Conservation (phyloP, 2,797 vertebrate genomes). For the Pseudomugil tenellus region DNA sequence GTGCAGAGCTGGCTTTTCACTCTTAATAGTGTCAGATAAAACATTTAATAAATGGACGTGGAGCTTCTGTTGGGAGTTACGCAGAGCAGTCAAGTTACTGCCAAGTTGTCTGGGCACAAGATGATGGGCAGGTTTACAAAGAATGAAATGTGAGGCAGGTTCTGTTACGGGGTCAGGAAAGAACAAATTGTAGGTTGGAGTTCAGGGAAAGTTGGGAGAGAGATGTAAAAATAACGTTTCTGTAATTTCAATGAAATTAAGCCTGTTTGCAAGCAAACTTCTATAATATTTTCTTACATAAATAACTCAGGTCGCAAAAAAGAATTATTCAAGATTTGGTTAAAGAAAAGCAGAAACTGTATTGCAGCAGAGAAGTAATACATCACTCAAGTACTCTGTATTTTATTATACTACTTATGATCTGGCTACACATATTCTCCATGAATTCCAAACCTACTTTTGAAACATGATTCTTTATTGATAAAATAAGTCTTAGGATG, state of each 20-base stretch:
- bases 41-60: constrained; percentile 25
- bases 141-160: constrained; percentile 69
- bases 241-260: too few species aligned
- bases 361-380: background rate
- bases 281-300: constrained; percentile 35
- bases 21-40: constrained; percentile 34
- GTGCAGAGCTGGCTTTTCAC: constrained; percentile 16
- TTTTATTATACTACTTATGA: constrained; percentile 19
- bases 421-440: constrained; percentile 10
- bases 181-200: constrained; percentile 58
- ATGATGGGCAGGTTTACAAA: constrained; percentile 71
- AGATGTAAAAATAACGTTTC: background rate
- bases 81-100: constrained; percentile 32
- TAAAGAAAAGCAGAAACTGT: constrained; percentile 14
- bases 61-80: constrained; percentile 11
- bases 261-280: constrained; percentile 18
- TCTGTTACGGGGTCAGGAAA: constrained; percentile 49
- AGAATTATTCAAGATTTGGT: constrained; percentile 26
- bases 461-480: background rate
- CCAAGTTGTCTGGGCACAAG: constrained; percentile 34
- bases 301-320: constrained; percentile 38
- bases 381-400: background rate
- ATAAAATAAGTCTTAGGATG: background rate
- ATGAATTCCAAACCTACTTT: constrained; percentile 1
- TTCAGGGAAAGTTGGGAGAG: constrained; percentile 70